Evolutionary conservation across 2,797 vertebrate species (phyloP).

Genomic region (Eulemur coronatus): DNA sequence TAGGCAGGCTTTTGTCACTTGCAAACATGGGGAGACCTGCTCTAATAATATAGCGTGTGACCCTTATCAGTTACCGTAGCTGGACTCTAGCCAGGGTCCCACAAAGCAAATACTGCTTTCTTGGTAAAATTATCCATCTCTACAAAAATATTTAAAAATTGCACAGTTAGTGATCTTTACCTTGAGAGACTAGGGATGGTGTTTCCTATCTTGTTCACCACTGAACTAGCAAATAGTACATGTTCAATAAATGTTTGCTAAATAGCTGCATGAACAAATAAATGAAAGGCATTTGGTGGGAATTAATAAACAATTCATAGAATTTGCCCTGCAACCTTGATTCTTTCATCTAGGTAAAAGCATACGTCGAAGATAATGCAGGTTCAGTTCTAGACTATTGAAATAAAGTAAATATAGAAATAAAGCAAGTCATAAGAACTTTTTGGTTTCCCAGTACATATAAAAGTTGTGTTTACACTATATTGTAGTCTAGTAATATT

Average conservation of each 20-base stretch:
- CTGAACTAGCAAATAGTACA: neutral
- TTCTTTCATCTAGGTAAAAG: neutral
- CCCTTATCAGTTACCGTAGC: neutral
- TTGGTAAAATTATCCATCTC: neutral
- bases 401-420: neutral
- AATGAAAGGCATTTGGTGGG: conserved; percentile 7
- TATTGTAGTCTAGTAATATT: neutral
- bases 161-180: neutral
- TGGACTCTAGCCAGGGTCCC: neutral
- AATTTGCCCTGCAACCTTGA: neutral
- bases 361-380: neutral
- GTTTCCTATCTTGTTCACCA: neutral
- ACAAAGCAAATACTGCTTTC: neutral
- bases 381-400: neutral
- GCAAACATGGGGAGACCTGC: neutral
- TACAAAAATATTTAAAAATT: neutral
- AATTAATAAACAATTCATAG: neutral
- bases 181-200: neutral
- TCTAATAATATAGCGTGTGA: neutral
- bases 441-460: neutral
- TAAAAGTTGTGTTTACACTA: neutral
- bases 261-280: neutral
- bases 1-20: neutral
- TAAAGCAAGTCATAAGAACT: neutral
- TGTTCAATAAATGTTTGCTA: neutral